Evolutionary conservation across 2,888 invertebrate species (phyloP), one percentile per base, ranked within the genome.

Genomic region (Apeira syringaria): DNA sequence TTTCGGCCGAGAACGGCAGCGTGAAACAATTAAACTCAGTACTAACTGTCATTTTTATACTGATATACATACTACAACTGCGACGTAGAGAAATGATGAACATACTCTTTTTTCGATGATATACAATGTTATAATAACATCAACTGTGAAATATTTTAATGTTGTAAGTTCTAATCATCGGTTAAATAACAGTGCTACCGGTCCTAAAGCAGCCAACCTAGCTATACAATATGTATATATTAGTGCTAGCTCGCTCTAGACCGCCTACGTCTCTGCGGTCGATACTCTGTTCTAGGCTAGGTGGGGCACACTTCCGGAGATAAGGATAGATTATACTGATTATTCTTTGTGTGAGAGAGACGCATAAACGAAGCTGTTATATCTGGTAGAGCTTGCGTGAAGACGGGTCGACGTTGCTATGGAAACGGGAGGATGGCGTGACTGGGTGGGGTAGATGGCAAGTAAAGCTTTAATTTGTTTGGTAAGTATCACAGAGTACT

Each of bases 371-470:
- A 10, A 38, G 33, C 35, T 39, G 31, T 26, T 15, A 13, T 38
- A 20, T 31, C 8, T 25, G 26, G 12, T 28, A 35, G 27, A 33
- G 26, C 38, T 28, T 10, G 32, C 11, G 12, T 18, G 15, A 32
- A 44, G 37, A 38, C 29, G 33, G 41, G 47, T 28, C 31, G 43
- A 36, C 41, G 73, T 74, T 60, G 56, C 56, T 59, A 71, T 70
- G 57, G 52, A 55, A 50, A 76, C 69, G 41, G 12, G 44, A 13
- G 39, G 8, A 17, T 15, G 18, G 43, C 26, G 10, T 15, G 6
- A 6, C 7, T 5, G 20, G 17, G 26, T 17, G 9, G 30, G 10
- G 10, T 4, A 3, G 13, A 6, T 7, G 25, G n/a, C n/a, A n/a
- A n/a, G n/a, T n/a, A n/a, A n/a, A n/a, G n/a, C n/a, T n/a, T n/a